Base-by-base conservation (phyloP, 2,888 invertebrate species). In the Xestia rhomboidea region DNA sequence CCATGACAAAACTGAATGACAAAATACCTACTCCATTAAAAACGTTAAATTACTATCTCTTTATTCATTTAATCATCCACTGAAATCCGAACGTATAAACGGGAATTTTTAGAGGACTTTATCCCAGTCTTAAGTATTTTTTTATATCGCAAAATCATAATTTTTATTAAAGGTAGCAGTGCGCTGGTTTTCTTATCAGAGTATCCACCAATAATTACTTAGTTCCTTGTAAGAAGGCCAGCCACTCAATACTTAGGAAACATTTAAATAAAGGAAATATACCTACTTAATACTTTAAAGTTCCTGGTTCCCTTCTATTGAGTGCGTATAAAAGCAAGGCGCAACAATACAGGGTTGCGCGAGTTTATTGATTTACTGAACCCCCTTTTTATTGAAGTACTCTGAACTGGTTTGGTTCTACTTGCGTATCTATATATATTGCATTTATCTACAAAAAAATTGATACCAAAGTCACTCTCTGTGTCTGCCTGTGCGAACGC, bases 331-430 rank as follows among this genome's bases (percentile, higher is more conserved):
- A 24, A 41, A 62, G 60, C 68, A 51, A 15, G n/a, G 82, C 87
- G 87, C 87, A 87, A 76, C 79, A 68, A n/a, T 77, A 60, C 6
- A 18, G n/a, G 38, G 69, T 66, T 89, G 89, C 89, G 89, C 89
- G 71, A 79, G 74, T 46, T 80, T 89, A 89, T 89, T 89, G 89
- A 89, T 88, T 79, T 64, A 21, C 51, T n/a, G 27, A 46, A 46
- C 44, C 51, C 51, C 63, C 79, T 51, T 44, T 27, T 41, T 64
- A 64, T 41, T 41, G n/a, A n/a, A 41, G 15, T n/a, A 64, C 64
- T 41, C 41, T n/a, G 38, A 41, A 60, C 18, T 21, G 30, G 60
- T 60, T 34, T 34, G 27, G 60, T 21, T 30, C 8, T 60, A 60
- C n/a, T 13, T 27, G 57, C 7, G 27, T 27, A 27, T 57, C 27